phyloP scores from a whole-genome alignment of 2,113 vertebrate genomes.

The Theristicus caerulescens region DNA sequence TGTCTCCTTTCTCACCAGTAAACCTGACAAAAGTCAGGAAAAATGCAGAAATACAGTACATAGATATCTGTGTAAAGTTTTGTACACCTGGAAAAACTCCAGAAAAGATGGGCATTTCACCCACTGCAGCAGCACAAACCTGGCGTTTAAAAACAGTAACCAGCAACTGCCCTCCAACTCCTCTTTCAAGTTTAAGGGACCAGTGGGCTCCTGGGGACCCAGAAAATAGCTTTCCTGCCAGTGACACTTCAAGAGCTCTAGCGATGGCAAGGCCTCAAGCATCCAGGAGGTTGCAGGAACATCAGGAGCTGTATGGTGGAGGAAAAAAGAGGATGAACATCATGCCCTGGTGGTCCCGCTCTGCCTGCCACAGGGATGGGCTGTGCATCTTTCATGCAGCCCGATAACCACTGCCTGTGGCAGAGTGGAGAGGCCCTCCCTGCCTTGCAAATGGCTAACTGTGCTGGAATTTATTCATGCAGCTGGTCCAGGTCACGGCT shows the following conservation, averaged over 20 bases:
- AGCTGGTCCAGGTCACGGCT: not conserved
- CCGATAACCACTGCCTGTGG: not conserved
- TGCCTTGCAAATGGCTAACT: not conserved
- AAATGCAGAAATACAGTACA: conserved; percentile 33
- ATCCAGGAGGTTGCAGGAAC: not conserved
- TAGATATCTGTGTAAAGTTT: not conserved
- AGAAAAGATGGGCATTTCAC: not conserved
- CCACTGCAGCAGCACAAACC: conserved; percentile 7
- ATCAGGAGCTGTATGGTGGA: not conserved
- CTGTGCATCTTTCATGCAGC: not conserved
- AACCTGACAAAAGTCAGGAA: not conserved
- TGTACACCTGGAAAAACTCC: not conserved
- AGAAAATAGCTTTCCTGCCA: not conserved
- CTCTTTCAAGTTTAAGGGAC: not conserved
- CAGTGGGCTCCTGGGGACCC: not conserved
- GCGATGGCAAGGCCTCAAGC: not conserved
- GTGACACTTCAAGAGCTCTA: not conserved
- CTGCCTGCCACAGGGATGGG: not conserved
- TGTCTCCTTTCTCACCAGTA: not conserved
- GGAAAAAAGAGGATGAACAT: not conserved
- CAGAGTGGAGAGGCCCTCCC: not conserved
- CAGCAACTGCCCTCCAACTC: not conserved
- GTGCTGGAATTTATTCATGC: not conserved
- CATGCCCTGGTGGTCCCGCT: not conserved
- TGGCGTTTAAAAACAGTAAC: not conserved